Evolutionary conservation across 2,888 invertebrate genomes (phyloP), one percentile per base, ranked within the genome.

Genomic region (Thereva nobilitata): DNA sequence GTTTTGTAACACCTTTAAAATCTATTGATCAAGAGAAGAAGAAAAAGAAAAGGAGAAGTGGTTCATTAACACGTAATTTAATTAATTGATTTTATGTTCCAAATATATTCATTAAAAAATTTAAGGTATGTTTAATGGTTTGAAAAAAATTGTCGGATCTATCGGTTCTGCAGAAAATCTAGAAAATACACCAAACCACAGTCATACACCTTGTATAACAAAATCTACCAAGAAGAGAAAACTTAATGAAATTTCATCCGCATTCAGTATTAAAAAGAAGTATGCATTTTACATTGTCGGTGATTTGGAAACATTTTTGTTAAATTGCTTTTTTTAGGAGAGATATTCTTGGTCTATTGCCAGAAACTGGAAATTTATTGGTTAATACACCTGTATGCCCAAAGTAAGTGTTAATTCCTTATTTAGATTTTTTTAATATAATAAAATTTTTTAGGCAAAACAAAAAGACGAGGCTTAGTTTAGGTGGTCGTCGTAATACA

Each of bases 11-110:
- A 83, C 47, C 83, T 82, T 75, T 76, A 80, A 4, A 80, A 82
- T 9, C 56, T 7, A 10, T 34, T 7, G 57, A 59, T 10, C 47
- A 82, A 70, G 83, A 83, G 67, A 86, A 86, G 72, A 85, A 84
- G 75, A 87, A 89, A 77, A 92, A 92, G 79, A 91, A 92, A 80
- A 84, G 93, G 76, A 85, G 92, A 74, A 92, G 93, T 84, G 93
- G 93, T 73, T 93, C 93, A 73, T 84, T 93, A 72, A 93, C 92
- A 81, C 86, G 93, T 92, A 85, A 84, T 66, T 70, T 38, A 68
- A 68, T 67, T 61, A 44, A 64, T 72, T 67, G 70, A 70, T 68
- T 63, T 8, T 4, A 1, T 12, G 12, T 42, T 42, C 8, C 4
- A n/a, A 40, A 40, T 38, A 41, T 12, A 23, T 44, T 41, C 37